These are phyloP conservation scores for Agrochola litura DNA, from an alignment of 2,888 invertebrate genomes.

Conservation along the genomic window DNA sequence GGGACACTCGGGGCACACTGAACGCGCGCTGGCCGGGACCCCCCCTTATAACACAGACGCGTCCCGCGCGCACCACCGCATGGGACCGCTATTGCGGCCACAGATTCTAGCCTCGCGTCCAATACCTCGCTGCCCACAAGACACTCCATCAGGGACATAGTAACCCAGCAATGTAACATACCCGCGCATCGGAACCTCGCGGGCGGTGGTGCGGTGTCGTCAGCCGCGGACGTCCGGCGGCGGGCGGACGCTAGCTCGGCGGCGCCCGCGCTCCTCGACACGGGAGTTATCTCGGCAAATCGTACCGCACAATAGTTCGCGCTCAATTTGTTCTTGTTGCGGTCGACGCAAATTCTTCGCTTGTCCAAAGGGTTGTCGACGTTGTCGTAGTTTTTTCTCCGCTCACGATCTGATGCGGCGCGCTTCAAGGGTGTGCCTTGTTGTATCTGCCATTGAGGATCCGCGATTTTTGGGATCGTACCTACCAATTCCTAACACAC, in stretches of 20 bases:
- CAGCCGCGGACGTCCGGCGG: conserved; percentile 80
- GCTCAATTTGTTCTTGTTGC: conserved; percentile 90
- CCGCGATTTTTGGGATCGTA: conserved; percentile 75
- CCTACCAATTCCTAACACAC: conserved; percentile 36
- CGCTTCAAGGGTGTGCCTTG: conserved; percentile 78
- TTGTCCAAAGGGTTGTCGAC: conserved; percentile 83
- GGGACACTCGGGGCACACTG: conserved; percentile 90
- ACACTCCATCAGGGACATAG: conserved; percentile 44
- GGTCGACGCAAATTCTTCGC: conserved; percentile 88
- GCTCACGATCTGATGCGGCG: conserved; percentile 75
- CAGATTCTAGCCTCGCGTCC: conserved; percentile 72
- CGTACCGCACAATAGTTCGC: conserved; percentile 89
- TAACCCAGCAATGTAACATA: conserved; percentile 71
- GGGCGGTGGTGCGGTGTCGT: conserved; percentile 64
- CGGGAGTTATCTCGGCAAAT: conserved; percentile 89
- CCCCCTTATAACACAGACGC: conserved; percentile 89
- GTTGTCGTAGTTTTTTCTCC: conserved; percentile 86
- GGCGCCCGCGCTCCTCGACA: conserved; percentile 84
- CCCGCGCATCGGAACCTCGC: conserved; percentile 52
- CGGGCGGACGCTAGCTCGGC: conserved; percentile 75
- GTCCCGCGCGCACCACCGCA: conserved; percentile 86
- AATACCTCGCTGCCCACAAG: conserved; percentile 71
- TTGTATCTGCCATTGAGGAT: conserved; percentile 78
- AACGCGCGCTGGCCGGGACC: conserved; percentile 89
- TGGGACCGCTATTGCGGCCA: conserved; percentile 75